These are phyloP conservation scores for Trogon surrucura DNA, from an alignment of 2,113 vertebrate species.

Conservation along the genomic window DNA sequence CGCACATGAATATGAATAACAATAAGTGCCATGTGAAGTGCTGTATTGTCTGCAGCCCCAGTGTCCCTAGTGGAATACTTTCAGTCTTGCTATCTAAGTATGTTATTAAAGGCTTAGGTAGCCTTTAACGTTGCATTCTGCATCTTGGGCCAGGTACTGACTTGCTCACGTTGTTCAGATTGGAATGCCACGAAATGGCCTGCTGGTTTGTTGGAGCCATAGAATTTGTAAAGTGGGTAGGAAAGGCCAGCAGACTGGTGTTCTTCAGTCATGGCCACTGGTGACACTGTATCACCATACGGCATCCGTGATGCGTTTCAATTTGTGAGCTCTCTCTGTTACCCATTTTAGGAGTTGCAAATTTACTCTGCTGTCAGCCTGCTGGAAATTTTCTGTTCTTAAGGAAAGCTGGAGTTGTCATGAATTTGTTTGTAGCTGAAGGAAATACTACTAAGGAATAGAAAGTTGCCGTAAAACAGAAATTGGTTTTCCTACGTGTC, in stretches of 20 bases:
- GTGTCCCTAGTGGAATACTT: not conserved
- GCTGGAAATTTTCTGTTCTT: not conserved
- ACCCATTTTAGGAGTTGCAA: not conserved
- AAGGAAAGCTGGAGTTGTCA: not conserved
- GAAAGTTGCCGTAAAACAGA: not conserved
- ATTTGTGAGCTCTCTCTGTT: not conserved
- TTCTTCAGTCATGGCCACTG: not conserved
- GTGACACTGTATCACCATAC: not conserved
- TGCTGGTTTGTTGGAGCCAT: not conserved
- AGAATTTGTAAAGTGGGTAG: not conserved
- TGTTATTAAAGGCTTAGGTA: not conserved
- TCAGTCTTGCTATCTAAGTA: not conserved
- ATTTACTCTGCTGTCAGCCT: not conserved
- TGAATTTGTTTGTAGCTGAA: not conserved
- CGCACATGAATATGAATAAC: not conserved
- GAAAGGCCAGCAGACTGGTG: not conserved
- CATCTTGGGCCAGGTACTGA: not conserved
- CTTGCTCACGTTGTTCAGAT: rapidly evolving
- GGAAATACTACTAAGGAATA: not conserved
- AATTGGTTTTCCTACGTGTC: not conserved
- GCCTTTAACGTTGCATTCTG: rapidly evolving
- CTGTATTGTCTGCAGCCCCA: not conserved
- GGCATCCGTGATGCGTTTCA: not conserved
- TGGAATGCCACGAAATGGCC: not conserved
- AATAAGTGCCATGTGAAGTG: not conserved